Base-by-base conservation (phyloP, 2,797 vertebrate genomes). In the Clarias pachynema region DNA sequence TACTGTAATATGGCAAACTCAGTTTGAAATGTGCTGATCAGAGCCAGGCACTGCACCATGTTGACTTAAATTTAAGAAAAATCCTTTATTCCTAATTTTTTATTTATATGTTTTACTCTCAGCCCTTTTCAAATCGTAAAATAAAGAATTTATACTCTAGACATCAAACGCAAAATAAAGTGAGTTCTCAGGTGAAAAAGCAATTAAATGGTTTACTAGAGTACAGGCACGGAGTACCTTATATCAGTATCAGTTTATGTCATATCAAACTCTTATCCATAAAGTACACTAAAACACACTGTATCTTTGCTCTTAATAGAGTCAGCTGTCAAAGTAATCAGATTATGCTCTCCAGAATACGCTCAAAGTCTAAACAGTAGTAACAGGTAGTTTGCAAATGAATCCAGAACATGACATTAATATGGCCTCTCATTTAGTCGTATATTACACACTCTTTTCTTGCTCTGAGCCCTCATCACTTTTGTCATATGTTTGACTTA, bases 401-500 rank as follows among this genome's bases (percentile, higher is more conserved):
- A 79, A 81, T 65, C n/a, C 5, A 79, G 77, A 86, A 72, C 59
- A 81, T 80, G 59, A 59, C 65, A 37, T 59, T 44, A 60, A 37
- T 40, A 40, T 18, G 60, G 16, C 78, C 44, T 31, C 72, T 49
- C n/a, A 53, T 78, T 72, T 34, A 26, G 26, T 70, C 79, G 77
- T 59, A 79, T 83, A 81, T 79, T 84, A 90, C 59, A 70, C 31
- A 34, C 12, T 6, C 29, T 37, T 87, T 85, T 83, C 84, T 90
- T 88, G 86, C 85, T 87, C 24, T 53, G 59, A 73, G 69, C 69
- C 68, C 82, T 70, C 73, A 88, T 92, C 91, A 93, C 88, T 89
- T 93, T 89, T 85, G 60, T 88, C 87, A 93, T 89, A 88, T 85
- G 88, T 91, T 81, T 72, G 86, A 83, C 68, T 90, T 92, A 93